phyloP scores from a whole-genome alignment of 2,113 vertebrate genomes.

The Cryptotis parvus region DNA sequence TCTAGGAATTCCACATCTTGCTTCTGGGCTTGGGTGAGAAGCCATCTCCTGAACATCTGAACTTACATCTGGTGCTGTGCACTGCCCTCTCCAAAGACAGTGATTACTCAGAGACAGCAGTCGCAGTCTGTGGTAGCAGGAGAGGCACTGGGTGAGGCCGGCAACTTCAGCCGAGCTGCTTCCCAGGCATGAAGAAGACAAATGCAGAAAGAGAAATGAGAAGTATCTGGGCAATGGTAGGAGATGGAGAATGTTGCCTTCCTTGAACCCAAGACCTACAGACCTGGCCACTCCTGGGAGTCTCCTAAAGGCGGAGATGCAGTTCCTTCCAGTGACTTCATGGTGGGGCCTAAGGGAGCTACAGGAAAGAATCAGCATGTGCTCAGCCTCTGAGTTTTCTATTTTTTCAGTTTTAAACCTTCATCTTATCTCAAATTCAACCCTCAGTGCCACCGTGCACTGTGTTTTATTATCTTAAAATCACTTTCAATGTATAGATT shows the following conservation, averaged over 20 bases:
- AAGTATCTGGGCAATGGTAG: background rate
- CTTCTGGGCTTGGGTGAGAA: background rate
- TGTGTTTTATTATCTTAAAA: conserved; percentile 12
- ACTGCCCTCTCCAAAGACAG: background rate
- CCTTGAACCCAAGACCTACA: background rate
- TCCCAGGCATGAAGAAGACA: too few relatives aligned
- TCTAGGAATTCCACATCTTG: too few relatives aligned
- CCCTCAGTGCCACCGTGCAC: background rate
- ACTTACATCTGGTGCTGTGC: background rate
- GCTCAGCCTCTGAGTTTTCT: background rate
- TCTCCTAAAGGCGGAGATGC: conserved; percentile 27
- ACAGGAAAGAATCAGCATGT: background rate
- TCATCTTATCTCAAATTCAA: conserved; percentile 19
- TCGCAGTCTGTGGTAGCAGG: background rate
- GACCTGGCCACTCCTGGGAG: background rate
- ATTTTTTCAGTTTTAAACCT: background rate
- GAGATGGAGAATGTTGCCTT: background rate
- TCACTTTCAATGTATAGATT: conserved; percentile 23
- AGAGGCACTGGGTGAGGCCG: background rate
- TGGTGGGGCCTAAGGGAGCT: background rate
- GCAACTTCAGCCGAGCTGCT: background rate
- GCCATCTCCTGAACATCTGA: background rate
- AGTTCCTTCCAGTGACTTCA: background rate
- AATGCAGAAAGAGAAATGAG: background rate
- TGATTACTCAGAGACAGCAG: background rate